A percentile compares a stretch with the other conserved stretches of the same genome.
phyloP scores from a whole-genome alignment of 2,113 vertebrate species.

The Orientallactaga bullata region DNA sequence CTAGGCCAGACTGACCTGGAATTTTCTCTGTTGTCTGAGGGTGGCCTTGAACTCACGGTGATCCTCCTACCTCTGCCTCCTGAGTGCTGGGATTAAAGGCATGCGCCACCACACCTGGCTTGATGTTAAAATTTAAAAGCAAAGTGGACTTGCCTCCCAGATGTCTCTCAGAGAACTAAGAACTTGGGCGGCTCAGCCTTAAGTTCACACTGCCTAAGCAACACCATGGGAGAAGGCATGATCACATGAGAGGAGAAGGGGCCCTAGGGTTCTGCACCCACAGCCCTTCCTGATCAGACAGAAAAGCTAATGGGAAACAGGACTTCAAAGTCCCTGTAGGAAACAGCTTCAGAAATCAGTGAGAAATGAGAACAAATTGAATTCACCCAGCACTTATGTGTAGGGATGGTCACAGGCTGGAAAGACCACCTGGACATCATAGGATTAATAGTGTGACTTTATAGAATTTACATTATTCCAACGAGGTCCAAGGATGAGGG shows the following conservation, averaged over 20 bases:
- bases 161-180: background rate
- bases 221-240: background rate
- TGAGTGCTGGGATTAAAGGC: too few relatives aligned
- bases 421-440: background rate
- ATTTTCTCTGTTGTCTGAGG: too few relatives aligned
- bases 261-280: background rate
- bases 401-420: background rate
- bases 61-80: too few relatives aligned
- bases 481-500: background rate
- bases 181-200: background rate
- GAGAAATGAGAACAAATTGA: background rate
- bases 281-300: background rate
- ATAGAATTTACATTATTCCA: background rate
- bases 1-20: too few relatives aligned
- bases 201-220: background rate
- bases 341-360: background rate
- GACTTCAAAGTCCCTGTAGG: background rate
- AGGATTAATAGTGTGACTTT: background rate
- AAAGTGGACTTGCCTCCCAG: background rate
- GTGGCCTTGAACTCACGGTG: too few relatives aligned
- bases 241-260: background rate
- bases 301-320: background rate
- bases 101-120: too few relatives aligned
- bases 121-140: background rate
- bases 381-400: background rate